phyloP scores from a whole-genome alignment of 2,797 vertebrate species.

The Lithobates pipiens region DNA sequence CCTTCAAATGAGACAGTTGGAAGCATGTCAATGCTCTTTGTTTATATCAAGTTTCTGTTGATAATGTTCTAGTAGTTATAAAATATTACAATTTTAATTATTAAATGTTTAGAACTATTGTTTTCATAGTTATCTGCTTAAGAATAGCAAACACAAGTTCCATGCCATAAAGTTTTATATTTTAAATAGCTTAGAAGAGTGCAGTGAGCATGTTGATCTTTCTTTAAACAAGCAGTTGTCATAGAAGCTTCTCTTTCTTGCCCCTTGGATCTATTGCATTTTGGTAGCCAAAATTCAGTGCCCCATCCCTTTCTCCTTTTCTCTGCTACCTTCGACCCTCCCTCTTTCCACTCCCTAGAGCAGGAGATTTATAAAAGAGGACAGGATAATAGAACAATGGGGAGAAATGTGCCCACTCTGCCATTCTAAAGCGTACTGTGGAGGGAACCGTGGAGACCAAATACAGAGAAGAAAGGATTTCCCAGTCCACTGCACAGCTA shows the following conservation, averaged over 20 bases:
- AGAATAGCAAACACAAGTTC: background rate
- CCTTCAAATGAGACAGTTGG: too few species aligned
- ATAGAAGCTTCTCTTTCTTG: background rate
- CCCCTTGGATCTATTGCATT: background rate
- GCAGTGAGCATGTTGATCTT: background rate
- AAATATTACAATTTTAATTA: too few species aligned
- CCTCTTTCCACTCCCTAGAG: conserved; percentile 10
- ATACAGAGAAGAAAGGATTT: conserved; percentile 35
- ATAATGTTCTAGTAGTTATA: too few species aligned
- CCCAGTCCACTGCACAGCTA: conserved; percentile 30
- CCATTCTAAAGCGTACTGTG: conserved; percentile 41
- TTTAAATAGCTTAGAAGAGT: background rate
- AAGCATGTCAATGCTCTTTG: too few species aligned
- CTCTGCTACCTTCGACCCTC: conserved; percentile 1
- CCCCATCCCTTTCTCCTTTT: background rate
- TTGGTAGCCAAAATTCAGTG: conserved; percentile 1
- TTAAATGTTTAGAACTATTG: too few species aligned
- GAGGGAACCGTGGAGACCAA: conserved; percentile 47
- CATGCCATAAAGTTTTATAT: background rate
- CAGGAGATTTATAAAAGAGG: conserved; percentile 33
- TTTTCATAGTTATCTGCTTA: too few species aligned
- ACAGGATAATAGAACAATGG: conserved; percentile 45
- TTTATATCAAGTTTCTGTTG: too few species aligned
- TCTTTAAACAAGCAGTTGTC: conserved; percentile 3
- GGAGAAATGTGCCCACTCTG: conserved; percentile 25